phyloP scores from a whole-genome alignment of 2,797 vertebrate genomes.

The Tapirus indicus region DNA sequence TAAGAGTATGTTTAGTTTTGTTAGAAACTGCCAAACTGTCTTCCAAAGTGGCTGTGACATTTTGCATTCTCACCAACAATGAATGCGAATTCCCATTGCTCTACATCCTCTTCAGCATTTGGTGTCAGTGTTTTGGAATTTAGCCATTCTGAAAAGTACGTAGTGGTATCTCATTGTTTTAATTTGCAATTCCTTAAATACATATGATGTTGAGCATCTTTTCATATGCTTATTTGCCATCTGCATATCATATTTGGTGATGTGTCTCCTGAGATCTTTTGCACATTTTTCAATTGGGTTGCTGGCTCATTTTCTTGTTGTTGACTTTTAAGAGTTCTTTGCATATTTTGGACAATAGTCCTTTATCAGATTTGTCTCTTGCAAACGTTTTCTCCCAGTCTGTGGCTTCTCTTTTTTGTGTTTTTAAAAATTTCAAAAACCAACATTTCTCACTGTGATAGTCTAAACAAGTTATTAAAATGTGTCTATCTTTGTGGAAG shows the following conservation, averaged over 20 bases:
- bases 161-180: neutral
- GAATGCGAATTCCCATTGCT: neutral
- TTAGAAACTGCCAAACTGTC: neutral
- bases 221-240: neutral
- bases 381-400: neutral
- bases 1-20: neutral
- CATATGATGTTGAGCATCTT: neutral
- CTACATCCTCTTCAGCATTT: neutral
- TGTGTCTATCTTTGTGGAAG: neutral
- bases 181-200: neutral
- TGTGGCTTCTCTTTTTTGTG: neutral
- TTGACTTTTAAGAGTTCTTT: constrained; percentile 47
- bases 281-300: neutral
- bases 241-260: neutral
- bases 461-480: neutral
- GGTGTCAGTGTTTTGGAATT: neutral
- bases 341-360: neutral
- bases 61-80: neutral
- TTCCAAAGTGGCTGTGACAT: neutral
- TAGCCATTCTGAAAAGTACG: neutral
- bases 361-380: neutral
- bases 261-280: neutral
- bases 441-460: neutral
- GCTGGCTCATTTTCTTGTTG: neutral
- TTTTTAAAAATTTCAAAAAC: neutral